These are phyloP conservation scores for Gallinago undulata DNA, from an alignment of 2,113 vertebrate species.

Conservation along the genomic window DNA sequence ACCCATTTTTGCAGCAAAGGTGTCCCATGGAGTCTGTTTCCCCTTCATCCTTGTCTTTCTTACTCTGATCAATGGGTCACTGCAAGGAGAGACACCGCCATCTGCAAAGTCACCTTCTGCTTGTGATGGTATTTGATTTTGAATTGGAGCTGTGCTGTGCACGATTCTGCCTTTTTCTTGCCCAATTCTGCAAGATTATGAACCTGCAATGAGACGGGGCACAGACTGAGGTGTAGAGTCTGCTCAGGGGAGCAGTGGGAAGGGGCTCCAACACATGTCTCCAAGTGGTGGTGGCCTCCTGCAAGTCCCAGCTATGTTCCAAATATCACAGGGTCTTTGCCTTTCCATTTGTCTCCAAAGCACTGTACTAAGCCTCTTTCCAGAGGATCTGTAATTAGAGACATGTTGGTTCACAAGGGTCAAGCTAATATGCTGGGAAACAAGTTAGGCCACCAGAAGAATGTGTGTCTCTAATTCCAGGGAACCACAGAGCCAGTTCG, in stretches of 20 bases:
- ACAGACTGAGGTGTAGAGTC: not conserved
- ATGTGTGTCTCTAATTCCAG: not conserved
- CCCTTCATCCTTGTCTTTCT: not conserved
- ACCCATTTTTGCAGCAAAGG: not conserved
- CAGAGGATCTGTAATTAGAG: conserved; percentile 1
- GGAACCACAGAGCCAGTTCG: not conserved
- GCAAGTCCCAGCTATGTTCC: not conserved
- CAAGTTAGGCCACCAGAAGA: conserved; percentile 15
- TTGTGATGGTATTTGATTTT: not conserved
- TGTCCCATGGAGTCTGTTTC: not conserved
- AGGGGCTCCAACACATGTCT: rapidly evolving
- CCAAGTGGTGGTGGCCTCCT: not conserved
- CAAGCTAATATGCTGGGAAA: conserved; percentile 1
- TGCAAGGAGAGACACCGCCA: not conserved
- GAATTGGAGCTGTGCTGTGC: not conserved
- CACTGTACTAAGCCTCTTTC: not conserved
- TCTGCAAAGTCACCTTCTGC: not conserved
- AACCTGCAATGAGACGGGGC: not conserved
- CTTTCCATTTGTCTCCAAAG: not conserved
- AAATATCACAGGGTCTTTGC: not conserved
- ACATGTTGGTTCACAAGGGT: not conserved
- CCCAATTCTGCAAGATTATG: not conserved
- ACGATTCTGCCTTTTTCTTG: not conserved
- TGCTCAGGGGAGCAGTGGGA: not conserved
- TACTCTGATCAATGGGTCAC: not conserved